Percentiles rank a stretch among this genome's conserved stretches.
Conservation (phyloP, 2,888 invertebrate species). For the Cheilosia variabilis region DNA sequence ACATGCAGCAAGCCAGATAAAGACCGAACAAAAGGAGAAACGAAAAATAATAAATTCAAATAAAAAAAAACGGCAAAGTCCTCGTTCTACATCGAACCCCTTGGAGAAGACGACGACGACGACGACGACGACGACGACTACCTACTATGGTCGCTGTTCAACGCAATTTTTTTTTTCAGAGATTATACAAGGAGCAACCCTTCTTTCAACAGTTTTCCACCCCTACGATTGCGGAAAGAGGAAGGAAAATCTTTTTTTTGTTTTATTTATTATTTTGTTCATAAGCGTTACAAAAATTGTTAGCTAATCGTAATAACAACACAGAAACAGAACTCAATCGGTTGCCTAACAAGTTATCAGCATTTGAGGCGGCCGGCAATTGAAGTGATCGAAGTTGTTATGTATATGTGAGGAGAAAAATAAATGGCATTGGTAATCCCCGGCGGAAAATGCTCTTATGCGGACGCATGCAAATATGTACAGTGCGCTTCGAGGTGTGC, state of each 20-base stretch:
- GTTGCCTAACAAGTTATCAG: constrained; percentile 45
- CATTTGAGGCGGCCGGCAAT: constrained; percentile 11
- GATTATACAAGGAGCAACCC: constrained; percentile 32
- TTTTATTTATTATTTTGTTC: neutral
- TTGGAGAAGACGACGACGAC: neutral
- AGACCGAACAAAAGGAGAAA: neutral
- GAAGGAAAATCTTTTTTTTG: neutral
- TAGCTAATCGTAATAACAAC: constrained; percentile 29
- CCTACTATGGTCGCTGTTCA: neutral
- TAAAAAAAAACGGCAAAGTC: neutral
- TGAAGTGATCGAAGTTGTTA: neutral
- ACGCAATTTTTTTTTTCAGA: neutral
- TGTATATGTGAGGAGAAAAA: neutral
- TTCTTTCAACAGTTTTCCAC: neutral
- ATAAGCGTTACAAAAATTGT: constrained; percentile 24
- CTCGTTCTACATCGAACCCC: neutral
- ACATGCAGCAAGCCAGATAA: constrained; percentile 2
- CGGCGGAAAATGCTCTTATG: no score
- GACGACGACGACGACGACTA: no score
- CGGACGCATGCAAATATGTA: no score
- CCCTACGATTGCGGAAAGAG: neutral
- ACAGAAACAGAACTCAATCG: constrained; percentile 24
- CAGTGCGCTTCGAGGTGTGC: no score
- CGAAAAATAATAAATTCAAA: constrained; percentile 15
- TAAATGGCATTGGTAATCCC: no score